Evolutionary conservation across 2,797 vertebrate genomes (phyloP).

Genomic region (Acrocephalus scirpaceus): DNA sequence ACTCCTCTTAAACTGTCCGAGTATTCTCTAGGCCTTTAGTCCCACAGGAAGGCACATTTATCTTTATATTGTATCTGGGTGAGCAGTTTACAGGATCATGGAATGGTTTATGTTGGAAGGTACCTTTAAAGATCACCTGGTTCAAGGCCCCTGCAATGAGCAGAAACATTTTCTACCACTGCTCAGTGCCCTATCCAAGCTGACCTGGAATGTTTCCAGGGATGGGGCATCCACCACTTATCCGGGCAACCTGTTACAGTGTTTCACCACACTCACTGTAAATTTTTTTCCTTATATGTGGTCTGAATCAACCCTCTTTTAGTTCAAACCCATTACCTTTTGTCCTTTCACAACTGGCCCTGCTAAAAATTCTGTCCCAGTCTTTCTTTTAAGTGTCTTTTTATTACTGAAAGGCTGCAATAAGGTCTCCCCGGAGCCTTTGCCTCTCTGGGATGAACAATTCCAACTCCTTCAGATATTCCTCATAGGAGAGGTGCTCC

Average conservation of each 20-base stretch:
- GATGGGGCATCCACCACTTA: neutral
- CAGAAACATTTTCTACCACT: neutral
- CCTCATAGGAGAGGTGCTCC: neutral
- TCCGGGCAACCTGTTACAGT: neutral
- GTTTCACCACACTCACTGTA: accelerated
- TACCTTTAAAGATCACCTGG: neutral
- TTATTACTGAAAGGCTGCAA: neutral
- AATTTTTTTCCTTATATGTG: neutral
- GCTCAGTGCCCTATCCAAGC: neutral
- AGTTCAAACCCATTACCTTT: neutral
- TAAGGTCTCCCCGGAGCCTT: accelerated
- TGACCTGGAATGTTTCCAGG: neutral
- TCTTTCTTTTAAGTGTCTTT: neutral
- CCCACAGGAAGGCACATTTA: neutral
- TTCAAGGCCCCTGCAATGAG: accelerated
- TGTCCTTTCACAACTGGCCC: neutral
- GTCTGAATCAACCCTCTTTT: neutral
- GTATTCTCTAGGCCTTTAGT: neutral
- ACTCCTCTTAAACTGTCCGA: neutral
- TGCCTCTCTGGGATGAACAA: neutral
- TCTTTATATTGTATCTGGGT: neutral
- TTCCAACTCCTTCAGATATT: neutral
- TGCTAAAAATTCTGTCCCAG: neutral
- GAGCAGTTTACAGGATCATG: neutral
- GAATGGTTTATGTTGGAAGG: neutral